phyloP scores from a whole-genome alignment of 2,113 vertebrate species.

The Chloebia gouldiae region DNA sequence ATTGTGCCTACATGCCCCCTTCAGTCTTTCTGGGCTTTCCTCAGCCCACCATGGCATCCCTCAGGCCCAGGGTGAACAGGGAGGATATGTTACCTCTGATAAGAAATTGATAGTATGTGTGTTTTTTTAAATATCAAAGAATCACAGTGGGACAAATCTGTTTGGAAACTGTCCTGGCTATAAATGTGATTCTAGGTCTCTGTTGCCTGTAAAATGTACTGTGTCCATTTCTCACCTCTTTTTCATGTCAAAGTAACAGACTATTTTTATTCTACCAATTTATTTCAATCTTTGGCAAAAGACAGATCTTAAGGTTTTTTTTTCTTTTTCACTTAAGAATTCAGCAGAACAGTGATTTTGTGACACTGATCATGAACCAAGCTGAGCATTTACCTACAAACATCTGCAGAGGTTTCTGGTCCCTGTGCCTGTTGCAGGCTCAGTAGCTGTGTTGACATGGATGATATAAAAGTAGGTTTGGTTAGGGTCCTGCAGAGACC shows the following conservation, averaged over 20 bases:
- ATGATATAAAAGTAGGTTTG: not conserved
- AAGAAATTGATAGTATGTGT: not conserved
- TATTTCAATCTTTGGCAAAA: not conserved
- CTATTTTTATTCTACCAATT: not conserved
- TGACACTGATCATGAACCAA: not conserved
- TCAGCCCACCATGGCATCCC: not conserved
- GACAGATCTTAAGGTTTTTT: not conserved
- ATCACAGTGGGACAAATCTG: not conserved
- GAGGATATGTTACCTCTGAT: not conserved
- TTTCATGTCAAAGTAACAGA: not conserved
- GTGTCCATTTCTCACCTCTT: not conserved
- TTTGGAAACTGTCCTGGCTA: not conserved
- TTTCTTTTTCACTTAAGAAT: not conserved
- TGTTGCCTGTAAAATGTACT: not conserved
- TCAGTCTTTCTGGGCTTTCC: not conserved
- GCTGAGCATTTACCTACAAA: not conserved
- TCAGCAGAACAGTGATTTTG: not conserved
- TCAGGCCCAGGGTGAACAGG: not conserved
- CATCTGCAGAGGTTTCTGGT: not conserved
- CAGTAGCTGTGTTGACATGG: not conserved
- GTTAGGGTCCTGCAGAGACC: not conserved
- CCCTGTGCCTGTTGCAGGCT: not conserved
- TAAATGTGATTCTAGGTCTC: not conserved
- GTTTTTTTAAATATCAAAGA: not conserved
- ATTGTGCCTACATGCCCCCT: not conserved